Evolutionary conservation across 2,797 vertebrate genomes (phyloP).

Genomic region (Syngnathus acus): DNA sequence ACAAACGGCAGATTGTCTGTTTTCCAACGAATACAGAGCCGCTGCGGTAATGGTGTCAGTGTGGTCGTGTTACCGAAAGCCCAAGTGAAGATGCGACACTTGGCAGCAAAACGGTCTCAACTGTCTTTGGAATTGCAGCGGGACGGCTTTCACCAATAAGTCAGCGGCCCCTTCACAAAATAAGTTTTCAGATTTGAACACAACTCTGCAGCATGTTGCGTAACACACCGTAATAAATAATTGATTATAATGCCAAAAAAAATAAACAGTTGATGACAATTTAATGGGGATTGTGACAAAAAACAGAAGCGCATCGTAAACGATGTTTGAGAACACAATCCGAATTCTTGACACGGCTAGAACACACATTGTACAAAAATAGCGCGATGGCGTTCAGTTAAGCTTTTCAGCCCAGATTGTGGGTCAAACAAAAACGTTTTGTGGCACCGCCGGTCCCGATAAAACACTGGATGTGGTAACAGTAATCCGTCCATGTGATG

Average conservation of each 20-base stretch:
- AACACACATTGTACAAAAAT: neutral
- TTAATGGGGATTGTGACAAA: neutral
- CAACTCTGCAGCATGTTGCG: no score
- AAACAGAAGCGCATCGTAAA: neutral
- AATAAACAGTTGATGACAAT: no score
- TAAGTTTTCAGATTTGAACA: no score
- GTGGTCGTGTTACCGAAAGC: neutral
- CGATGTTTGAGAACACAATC: neutral
- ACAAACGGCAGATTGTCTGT: constrained; percentile 10
- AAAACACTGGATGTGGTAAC: constrained; percentile 32
- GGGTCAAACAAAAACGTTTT: constrained; percentile 21
- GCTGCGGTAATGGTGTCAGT: neutral
- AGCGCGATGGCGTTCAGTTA: neutral
- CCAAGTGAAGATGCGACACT: neutral
- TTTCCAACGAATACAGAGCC: constrained; percentile 30
- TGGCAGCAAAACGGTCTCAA: neutral
- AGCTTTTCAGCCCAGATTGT: constrained; percentile 14
- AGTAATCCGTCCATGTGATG: constrained; percentile 49
- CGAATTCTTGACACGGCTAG: neutral
- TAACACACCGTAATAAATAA: no score
- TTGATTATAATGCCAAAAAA: no score
- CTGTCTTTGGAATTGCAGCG: no score
- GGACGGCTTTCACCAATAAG: no score
- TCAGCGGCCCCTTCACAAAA: no score
- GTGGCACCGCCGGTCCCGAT: neutral